A percentile compares a stretch with the other conserved stretches of the same genome.
Conservation (phyloP, 2,888 invertebrate genomes). For the Eupithecia vulgata region DNA sequence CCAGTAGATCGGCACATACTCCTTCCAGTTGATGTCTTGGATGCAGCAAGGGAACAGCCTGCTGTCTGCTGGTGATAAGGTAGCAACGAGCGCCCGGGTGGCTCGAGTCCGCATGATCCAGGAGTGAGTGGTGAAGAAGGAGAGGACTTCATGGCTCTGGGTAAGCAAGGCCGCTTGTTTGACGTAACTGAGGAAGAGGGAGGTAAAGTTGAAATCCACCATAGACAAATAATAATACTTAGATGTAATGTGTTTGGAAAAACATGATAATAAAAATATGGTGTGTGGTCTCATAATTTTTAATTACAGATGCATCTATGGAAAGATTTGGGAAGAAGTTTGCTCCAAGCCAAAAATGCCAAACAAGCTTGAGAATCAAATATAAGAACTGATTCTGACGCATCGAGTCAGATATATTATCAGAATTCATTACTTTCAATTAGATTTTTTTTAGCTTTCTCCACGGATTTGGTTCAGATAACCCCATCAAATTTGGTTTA, state of each 20-base stretch:
- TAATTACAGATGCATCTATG: neutral
- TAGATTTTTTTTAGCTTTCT: neutral
- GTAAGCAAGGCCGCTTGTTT: constrained; percentile 22
- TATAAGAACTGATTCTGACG: too few relatives aligned
- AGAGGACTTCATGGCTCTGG: constrained; percentile 83
- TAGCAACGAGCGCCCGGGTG: constrained; percentile 84
- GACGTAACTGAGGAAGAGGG: constrained; percentile 20
- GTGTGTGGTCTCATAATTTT: too few relatives aligned
- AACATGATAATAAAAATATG: too few relatives aligned
- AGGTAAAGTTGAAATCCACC: neutral
- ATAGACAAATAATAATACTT: too few relatives aligned
- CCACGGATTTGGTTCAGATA: too few relatives aligned
- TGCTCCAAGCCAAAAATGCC: too few relatives aligned
- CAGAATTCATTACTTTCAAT: neutral
- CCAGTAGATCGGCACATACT: constrained; percentile 91
- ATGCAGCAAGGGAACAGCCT: constrained; percentile 91
- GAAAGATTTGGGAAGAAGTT: neutral
- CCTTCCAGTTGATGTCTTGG: constrained; percentile 90
- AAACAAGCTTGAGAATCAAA: too few relatives aligned
- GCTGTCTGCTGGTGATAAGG: constrained; percentile 85
- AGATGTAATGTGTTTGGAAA: too few relatives aligned
- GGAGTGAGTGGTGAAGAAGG: constrained; percentile 91
- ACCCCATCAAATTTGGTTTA: too few relatives aligned
- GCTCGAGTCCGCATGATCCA: constrained; percentile 92
- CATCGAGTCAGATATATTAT: too few relatives aligned